Base-by-base conservation (phyloP, 1,140 invertebrate species). In the Pseudomyrmex gracilis region DNA sequence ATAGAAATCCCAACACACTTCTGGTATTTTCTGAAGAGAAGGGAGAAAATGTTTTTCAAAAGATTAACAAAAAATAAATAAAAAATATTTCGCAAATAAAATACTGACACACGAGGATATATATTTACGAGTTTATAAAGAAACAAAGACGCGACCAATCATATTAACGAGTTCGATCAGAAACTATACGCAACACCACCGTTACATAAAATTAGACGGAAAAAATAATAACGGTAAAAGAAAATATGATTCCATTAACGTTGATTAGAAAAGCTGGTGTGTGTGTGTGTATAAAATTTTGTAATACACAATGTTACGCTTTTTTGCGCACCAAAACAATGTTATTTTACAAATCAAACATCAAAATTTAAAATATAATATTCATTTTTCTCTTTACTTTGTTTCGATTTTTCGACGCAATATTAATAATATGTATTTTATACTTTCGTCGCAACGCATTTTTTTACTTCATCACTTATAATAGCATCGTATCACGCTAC, bases 401-500 rank as follows among this genome's bases (percentile, higher is more conserved):
- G 0, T 34, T 34, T 34, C 34, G 34, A 34, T 34, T 34, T 76
- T 17, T 64, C 43, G n/a, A 53, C 17, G 15, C 20, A n/a, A 64
- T 74, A 49, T 74, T 74, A 61, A 47, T 74, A 43, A 9, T 34
- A 53, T 76, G 64, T 43, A 66, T 47, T 76, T 66, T 64, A 76
- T 64, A 76, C 34, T 76, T 64, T 51, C 15, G 51, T 51, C 12
- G 51, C 51, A 34, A 0, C 34, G 5, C 4, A 5, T 12, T 12
- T 76, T 34, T 34, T 8, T 24, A 51, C 43, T 73, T 66, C 45
- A 76, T 51, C 20, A 47, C 55, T 60, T 76, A 76, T 76, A 76
- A 66, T 53, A 76, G 47, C 60, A 53, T 74, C 45, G 8, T 20
- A 51, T 76, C 58, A 76, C 47, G 60, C 45, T 20, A 66, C 22